Percentiles rank a stretch among this genome's conserved stretches.
phyloP scores from a whole-genome alignment of 1,140 invertebrate genomes.

The Adoxophyes honmai region DNA sequence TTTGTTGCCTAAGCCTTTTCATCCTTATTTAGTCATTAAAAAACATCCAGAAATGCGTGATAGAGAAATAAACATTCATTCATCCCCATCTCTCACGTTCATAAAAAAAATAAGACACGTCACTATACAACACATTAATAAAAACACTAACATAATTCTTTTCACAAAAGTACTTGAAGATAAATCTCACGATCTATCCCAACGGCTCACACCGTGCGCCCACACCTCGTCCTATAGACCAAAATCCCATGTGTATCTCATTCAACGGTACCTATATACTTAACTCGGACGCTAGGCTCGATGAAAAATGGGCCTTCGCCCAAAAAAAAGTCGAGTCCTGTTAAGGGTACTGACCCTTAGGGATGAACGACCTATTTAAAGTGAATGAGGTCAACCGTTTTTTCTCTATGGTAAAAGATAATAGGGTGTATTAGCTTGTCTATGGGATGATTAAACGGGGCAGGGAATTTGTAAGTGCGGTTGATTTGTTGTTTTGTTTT shows the following conservation, averaged over 20 bases:
- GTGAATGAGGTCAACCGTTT: slow-evolving; percentile 52
- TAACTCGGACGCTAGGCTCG: slow-evolving; percentile 57
- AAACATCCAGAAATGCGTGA: too few species aligned
- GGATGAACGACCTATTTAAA: slow-evolving; percentile 71
- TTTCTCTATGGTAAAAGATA: slow-evolving; percentile 29
- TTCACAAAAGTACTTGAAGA: neutral
- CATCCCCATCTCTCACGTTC: too few species aligned
- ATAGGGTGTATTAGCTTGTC: slow-evolving; percentile 11
- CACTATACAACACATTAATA: too few species aligned
- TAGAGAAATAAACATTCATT: too few species aligned
- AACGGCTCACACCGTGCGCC: slow-evolving; percentile 12
- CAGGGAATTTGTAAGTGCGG: too few species aligned
- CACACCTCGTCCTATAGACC: neutral
- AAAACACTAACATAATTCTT: neutral
- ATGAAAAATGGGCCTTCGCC: slow-evolving; percentile 66
- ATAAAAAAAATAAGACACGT: too few species aligned
- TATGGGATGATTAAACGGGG: neutral
- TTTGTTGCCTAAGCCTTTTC: too few species aligned
- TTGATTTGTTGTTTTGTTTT: too few species aligned
- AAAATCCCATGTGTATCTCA: slow-evolving; percentile 22
- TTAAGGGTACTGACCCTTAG: slow-evolving; percentile 65
- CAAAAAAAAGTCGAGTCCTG: slow-evolving; percentile 66
- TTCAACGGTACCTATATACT: slow-evolving; percentile 69
- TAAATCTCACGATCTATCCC: slow-evolving; percentile 42
- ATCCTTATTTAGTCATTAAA: too few species aligned